phyloP scores from a whole-genome alignment of 2,888 invertebrate genomes.

The Pseudolycoriella hygida region DNA sequence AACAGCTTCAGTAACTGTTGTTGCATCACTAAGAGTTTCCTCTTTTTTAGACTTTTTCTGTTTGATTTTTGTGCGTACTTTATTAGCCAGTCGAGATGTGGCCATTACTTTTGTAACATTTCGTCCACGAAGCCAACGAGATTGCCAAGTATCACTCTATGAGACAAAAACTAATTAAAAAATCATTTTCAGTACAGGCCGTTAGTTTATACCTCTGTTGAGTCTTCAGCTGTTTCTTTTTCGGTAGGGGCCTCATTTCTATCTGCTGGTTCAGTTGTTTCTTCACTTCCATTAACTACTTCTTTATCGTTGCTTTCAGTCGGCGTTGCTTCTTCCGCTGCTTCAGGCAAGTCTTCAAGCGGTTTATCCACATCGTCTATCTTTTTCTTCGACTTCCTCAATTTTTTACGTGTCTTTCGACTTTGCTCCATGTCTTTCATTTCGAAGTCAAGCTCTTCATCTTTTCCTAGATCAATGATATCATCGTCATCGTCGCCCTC shows the following conservation, averaged over 20 bases:
- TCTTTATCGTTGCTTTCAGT: too few species aligned
- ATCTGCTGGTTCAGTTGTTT: constrained; percentile 16
- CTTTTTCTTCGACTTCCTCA: background rate
- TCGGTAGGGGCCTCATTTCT: constrained; percentile 8
- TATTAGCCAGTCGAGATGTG: constrained; percentile 37
- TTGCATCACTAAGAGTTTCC: constrained; percentile 11
- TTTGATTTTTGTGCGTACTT: constrained; percentile 39
- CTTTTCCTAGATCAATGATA: constrained; percentile 25
- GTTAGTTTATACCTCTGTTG: background rate
- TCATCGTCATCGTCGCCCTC: constrained; percentile 19
- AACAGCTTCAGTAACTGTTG: constrained; percentile 22
- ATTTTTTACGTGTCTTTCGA: constrained; percentile 11
- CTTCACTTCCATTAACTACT: too few species aligned
- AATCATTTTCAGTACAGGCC: background rate
- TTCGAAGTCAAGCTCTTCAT: constrained; percentile 22
- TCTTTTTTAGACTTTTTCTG: constrained; percentile 28
- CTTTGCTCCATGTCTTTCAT: constrained; percentile 33
- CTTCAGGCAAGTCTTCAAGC: constrained; percentile 11
- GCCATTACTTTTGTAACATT: constrained; percentile 39
- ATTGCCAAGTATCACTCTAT: constrained; percentile 33
- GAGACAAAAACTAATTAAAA: constrained; percentile 2
- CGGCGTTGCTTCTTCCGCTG: constrained; percentile 16
- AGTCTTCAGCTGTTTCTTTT: background rate
- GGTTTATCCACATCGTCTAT: constrained; percentile 6
- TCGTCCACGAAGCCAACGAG: constrained; percentile 37